Evolutionary conservation across 2,888 invertebrate genomes (phyloP).

Genomic region (Leucophenga maculata): DNA sequence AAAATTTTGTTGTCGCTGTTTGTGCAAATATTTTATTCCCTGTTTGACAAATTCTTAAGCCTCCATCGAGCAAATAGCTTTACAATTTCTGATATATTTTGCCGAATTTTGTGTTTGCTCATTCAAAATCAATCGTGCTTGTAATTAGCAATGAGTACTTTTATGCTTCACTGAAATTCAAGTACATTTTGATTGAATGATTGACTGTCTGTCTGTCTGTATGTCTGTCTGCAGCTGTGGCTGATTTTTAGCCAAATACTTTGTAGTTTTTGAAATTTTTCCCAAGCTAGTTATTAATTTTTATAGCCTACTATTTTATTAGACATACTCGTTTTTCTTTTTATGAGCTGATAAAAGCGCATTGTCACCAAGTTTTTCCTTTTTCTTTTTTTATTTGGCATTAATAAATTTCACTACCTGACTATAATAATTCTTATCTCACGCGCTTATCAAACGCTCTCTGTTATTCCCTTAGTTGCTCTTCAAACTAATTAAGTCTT

Average conservation of each 20-base stretch:
- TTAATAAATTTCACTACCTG: slow-evolving; percentile 48
- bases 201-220: not conserved
- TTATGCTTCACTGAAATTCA: not conserved
- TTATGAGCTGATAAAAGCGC: slow-evolving; percentile 57
- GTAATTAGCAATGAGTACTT: slow-evolving; percentile 46
- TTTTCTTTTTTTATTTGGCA: slow-evolving; percentile 14
- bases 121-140: slow-evolving; percentile 62
- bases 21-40: too few relatives aligned
- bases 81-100: not conserved
- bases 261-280: not conserved
- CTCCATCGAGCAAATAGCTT: slow-evolving; percentile 10
- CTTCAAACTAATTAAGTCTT: slow-evolving; percentile 7
- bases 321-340: slow-evolving; percentile 24
- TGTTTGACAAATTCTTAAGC: too few relatives aligned
- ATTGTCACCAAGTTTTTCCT: slow-evolving; percentile 53
- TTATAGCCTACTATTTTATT: not conserved
- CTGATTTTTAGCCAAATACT: not conserved
- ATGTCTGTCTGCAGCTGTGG: not conserved
- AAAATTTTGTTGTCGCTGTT: not conserved
- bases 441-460: not conserved
- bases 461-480: not conserved
- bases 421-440: not conserved
- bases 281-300: slow-evolving; percentile 3
- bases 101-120: slow-evolving; percentile 8
- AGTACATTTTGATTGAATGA: not conserved